A percentile compares a stretch with the other conserved stretches of the same genome.
Conservation (phyloP, 2,888 invertebrate genomes). For the Onchidella celtica region DNA sequence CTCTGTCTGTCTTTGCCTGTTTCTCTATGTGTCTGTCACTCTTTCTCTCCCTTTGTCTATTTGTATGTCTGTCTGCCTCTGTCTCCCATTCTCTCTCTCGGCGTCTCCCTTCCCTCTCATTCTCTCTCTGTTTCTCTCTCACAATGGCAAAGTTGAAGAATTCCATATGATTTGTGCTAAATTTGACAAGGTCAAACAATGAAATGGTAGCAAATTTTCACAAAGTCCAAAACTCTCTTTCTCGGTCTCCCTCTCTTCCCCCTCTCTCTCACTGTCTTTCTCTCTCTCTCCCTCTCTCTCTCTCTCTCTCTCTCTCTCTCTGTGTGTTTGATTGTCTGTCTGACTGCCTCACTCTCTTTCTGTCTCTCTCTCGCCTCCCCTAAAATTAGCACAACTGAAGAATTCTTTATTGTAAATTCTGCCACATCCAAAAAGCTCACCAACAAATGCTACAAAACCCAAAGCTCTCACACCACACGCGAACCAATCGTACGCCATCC, state of each 20-base stretch:
- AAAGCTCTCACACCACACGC: too few relatives aligned
- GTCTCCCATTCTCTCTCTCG: not conserved
- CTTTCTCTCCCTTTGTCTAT: not conserved
- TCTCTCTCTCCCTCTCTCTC: not conserved
- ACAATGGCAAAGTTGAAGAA: too few relatives aligned
- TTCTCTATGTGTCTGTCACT: not conserved
- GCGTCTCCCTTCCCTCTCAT: not conserved
- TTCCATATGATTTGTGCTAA: too few relatives aligned
- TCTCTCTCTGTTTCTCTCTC: not conserved
- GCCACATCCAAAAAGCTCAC: too few relatives aligned
- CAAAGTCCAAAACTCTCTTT: too few relatives aligned
- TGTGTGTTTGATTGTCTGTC: not conserved
- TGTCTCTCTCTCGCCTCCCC: not conserved
- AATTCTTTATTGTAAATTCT: too few relatives aligned
- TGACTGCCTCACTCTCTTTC: not conserved
- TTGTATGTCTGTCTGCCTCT: not conserved
- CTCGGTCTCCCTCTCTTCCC: too few relatives aligned
- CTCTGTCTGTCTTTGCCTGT: not conserved
- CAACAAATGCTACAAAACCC: too few relatives aligned
- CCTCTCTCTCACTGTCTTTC: not conserved
- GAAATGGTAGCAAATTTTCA: too few relatives aligned
- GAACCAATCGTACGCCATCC: too few relatives aligned
- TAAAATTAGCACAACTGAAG: too few relatives aligned
- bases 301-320: not conserved
- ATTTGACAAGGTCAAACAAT: too few relatives aligned